Conservation (phyloP, 2,113 vertebrate species). For the Balaeniceps rex region DNA sequence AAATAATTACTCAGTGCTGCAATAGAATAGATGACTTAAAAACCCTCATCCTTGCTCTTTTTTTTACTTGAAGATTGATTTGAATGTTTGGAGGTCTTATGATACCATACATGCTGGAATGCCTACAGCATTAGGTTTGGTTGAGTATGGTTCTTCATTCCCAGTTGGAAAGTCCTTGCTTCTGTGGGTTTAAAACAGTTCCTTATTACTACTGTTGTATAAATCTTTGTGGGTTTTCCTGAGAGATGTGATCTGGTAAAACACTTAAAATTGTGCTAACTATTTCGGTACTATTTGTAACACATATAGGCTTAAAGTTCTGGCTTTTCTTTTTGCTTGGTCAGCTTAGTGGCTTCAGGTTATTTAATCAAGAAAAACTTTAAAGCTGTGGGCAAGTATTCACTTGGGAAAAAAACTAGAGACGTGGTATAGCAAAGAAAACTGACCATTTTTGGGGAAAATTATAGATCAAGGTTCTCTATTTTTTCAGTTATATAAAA, state of each 20-base stretch:
- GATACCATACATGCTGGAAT: not conserved
- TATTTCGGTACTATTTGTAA: constrained; percentile 53
- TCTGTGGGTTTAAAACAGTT: constrained; percentile 43
- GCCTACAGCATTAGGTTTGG: not conserved
- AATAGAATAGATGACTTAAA: not conserved
- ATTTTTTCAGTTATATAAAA: not conserved
- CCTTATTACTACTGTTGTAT: constrained; percentile 5
- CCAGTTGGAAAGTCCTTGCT: not conserved
- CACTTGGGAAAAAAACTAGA: not conserved
- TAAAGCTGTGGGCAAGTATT: constrained; percentile 10
- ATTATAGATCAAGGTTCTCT: not conserved
- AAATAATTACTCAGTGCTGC: not conserved
- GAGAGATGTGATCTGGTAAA: constrained; percentile 48
- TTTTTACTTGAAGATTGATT: not conserved
- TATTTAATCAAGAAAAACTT: constrained; percentile 39
- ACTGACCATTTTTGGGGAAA: not conserved
- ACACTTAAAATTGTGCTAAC: constrained; percentile 41
- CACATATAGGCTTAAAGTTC: not conserved
- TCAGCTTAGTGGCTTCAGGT: constrained; percentile 62
- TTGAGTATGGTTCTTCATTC: not conserved
- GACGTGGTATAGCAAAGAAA: constrained; percentile 26
- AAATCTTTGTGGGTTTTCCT: constrained; percentile 12
- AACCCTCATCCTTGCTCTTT: not conserved
- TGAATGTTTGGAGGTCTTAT: not conserved
- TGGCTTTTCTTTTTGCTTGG: constrained; percentile 55